Percentiles rank a stretch among this genome's conserved stretches.
Evolutionary conservation across 2,888 invertebrate genomes (phyloP).

Genomic region (Himalopsyche kuldschensis): DNA sequence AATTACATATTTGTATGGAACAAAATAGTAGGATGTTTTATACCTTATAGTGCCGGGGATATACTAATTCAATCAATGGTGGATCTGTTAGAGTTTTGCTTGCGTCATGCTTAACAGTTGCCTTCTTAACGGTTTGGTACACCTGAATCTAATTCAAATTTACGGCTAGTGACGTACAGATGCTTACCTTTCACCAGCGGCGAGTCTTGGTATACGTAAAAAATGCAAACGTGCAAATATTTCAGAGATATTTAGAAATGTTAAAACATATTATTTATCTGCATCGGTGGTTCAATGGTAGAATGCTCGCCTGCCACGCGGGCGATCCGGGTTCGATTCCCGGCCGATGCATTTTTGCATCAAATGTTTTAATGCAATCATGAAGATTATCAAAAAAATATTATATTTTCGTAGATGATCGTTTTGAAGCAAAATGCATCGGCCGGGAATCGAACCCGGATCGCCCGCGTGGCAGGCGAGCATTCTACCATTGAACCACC

Average conservation of each 20-base stretch:
- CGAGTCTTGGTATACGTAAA: background rate
- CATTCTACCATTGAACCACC: slow-evolving; percentile 60
- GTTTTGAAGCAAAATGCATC: slow-evolving; percentile 46
- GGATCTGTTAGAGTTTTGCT: too few species aligned
- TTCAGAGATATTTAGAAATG: background rate
- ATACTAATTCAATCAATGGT: too few species aligned
- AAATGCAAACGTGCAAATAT: too few species aligned
- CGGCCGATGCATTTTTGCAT: slow-evolving; percentile 48
- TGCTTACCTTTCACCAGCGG: background rate
- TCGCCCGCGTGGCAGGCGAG: slow-evolving; percentile 60
- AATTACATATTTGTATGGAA: too few species aligned
- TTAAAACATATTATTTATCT: slow-evolving; percentile 19
- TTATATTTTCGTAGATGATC: too few species aligned
- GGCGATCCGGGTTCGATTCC: slow-evolving; percentile 62
- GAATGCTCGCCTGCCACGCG: slow-evolving; percentile 60
- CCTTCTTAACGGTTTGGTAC: too few species aligned
- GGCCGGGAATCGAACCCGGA: slow-evolving; percentile 62
- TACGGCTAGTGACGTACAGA: background rate
- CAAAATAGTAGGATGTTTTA: too few species aligned
- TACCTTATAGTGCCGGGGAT: too few species aligned
- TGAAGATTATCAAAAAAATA: too few species aligned
- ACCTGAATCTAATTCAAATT: too few species aligned
- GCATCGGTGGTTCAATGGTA: slow-evolving; percentile 60
- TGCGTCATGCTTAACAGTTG: too few species aligned
- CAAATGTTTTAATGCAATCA: too few species aligned